Evolutionary conservation across 1,140 invertebrate genomes (phyloP).

Genomic region (Drosophila mojavensis): DNA sequence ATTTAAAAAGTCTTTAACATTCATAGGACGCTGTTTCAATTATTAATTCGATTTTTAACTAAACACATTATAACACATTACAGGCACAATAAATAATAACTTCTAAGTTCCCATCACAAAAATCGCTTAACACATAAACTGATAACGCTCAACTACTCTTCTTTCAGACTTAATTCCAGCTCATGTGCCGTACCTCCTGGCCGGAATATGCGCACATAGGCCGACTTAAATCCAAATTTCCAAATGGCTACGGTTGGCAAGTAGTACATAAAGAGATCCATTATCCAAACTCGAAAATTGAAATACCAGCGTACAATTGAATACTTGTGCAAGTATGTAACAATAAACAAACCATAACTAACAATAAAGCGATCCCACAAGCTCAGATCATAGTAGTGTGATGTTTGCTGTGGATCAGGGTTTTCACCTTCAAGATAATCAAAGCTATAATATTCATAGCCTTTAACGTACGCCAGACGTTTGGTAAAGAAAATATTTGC

Average conservation of each 20-base stretch:
- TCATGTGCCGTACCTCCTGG: conserved; percentile 55
- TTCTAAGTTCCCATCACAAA: neutral
- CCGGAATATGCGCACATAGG: conserved; percentile 77
- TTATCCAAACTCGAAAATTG: conserved; percentile 72
- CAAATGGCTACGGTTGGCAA: conserved; percentile 81
- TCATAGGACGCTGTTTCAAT: neutral
- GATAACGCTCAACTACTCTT: conserved; percentile 23
- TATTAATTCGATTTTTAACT: neutral
- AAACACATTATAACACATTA: conserved; percentile 3
- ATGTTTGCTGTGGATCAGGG: conserved; percentile 54
- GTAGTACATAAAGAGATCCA: conserved; percentile 67
- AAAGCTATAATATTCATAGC: conserved; percentile 78
- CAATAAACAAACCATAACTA: conserved; percentile 68
- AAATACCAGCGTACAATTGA: conserved; percentile 74
- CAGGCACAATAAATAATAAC: neutral
- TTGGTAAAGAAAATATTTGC: conserved; percentile 77
- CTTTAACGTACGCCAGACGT: conserved; percentile 69
- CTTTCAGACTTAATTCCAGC: conserved; percentile 61
- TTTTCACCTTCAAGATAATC: conserved; percentile 52
- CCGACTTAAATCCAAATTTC: conserved; percentile 67
- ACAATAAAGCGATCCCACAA: conserved; percentile 75
- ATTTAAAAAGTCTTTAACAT: conserved; percentile 10
- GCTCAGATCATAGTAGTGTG: conserved; percentile 66
- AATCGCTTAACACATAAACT: conserved; percentile 5
- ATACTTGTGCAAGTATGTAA: conserved; percentile 74